Evolutionary conservation across 2,888 invertebrate species (phyloP).

Genomic region (Heteromurus nitidus): DNA sequence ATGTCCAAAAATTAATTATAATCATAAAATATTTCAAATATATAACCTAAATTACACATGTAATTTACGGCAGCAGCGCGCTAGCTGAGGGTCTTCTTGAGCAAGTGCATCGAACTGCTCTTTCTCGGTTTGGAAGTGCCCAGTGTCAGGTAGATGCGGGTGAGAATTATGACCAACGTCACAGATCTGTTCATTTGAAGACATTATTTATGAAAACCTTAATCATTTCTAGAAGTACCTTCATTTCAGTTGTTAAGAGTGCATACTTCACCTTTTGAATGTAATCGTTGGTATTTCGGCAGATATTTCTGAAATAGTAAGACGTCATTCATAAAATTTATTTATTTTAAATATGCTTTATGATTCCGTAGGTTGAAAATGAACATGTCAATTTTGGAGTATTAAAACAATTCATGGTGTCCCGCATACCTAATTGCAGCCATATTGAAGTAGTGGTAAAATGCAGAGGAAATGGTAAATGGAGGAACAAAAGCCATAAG

Average conservation of each 20-base stretch:
- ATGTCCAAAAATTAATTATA: background rate
- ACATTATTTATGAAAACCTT: background rate
- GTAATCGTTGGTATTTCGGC: conserved; percentile 11
- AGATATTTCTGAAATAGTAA: conserved; percentile 27
- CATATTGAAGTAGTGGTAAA: conserved; percentile 20
- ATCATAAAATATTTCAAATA: no score
- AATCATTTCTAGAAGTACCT: background rate
- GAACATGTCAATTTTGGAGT: no score
- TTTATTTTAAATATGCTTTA: no score
- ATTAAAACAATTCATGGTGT: no score
- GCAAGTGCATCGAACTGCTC: background rate
- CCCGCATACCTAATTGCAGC: conserved; percentile 17
- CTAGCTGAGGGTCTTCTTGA: background rate
- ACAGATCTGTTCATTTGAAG: conserved; percentile 19
- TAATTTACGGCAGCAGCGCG: conserved; percentile 67
- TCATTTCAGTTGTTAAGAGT: background rate
- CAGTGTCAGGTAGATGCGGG: background rate
- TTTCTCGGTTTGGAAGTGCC: conserved; percentile 1
- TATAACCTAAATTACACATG: no score
- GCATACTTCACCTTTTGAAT: background rate
- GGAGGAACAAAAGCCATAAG: conserved; percentile 29
- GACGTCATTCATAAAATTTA: no score
- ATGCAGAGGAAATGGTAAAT: conserved; percentile 25
- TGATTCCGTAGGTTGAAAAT: no score
- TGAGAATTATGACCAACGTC: background rate